Evolutionary conservation across 2,113 vertebrate species (phyloP), one percentile per base, ranked within the genome.

Genomic region (Petrocephalus microphthalmus): DNA sequence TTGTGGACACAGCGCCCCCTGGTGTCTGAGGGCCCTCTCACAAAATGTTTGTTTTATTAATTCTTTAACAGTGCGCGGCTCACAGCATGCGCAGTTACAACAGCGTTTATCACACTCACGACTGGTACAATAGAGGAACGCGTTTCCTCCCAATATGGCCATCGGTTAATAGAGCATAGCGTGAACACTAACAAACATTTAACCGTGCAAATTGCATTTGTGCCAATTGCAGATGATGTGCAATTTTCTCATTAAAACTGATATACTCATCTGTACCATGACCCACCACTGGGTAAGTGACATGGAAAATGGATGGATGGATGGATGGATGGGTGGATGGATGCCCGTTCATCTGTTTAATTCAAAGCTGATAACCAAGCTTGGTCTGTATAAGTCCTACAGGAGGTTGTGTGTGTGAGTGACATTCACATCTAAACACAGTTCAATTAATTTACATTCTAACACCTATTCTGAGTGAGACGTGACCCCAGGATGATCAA

Each of bases 21-120:
- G 71, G 29, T 78, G 71, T 42, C 71, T 42, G 71, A 29, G 13
- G 33, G 33, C 37, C 71, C 71, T 78, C 71, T 42, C 33, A 42
- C 71, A 78, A 67, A 67, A 67, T 67, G 60, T 67, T 67, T 67
- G 60, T 67, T 67, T 78, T 78, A 78, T 78, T 78, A 78, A 78
- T 42, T 42, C 71, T 42, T 78, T 78, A 42, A 78, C 33, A 78
- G 71, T 42, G 11, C 25, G n/a, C 25, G 29, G 60, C 60, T 67
- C 71, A 78, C 71, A 33, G 71, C 29, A 78, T 78, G 71, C 71
- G 17, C 71, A 42, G 71, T 42, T 42, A 78, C 71, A 42, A 42
- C 33, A 33, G 13, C 11, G 33, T 78, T 42, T 78, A 78, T 6
- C 11, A 19, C 33, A 13, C 13, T 78, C 71, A 37, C 19, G 15